Conservation (phyloP, 2,888 invertebrate genomes). For the Eristalis arbustorum region DNA sequence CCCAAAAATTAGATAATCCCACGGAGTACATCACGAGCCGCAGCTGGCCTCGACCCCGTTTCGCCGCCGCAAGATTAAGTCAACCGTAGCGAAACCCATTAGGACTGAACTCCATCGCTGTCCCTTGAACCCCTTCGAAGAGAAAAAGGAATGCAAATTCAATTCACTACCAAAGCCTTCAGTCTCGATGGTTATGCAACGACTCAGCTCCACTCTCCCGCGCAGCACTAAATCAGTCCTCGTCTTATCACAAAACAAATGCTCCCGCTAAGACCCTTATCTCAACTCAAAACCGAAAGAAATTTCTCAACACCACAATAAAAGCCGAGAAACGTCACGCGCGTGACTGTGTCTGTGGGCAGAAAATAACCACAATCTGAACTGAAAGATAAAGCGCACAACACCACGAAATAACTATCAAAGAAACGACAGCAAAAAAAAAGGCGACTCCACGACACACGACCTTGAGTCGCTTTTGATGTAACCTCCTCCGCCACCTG, state of each 20-base stretch:
- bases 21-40: not conserved
- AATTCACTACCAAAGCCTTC: not conserved
- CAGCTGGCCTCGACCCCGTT: conserved; percentile 14
- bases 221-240: not conserved
- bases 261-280: conserved; percentile 30
- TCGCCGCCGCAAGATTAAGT: not conserved
- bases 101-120: not conserved
- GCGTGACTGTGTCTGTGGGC: not conserved
- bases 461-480: conserved; percentile 37
- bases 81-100: conserved; percentile 9
- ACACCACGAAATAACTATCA: not conserved
- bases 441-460: not conserved
- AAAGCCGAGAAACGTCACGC: not conserved
- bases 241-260: conserved; percentile 46
- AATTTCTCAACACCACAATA: not conserved
- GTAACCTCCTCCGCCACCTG: not conserved
- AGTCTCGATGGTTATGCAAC: not conserved
- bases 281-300: not conserved
- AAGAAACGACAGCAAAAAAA: not conserved
- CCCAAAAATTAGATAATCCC: conserved; percentile 13
- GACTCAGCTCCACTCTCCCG: not conserved
- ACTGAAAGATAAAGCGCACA: not conserved
- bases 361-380: not conserved
- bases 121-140: not conserved
- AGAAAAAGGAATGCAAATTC: not conserved